These are phyloP conservation scores for Spheniscus humboldti DNA, from an alignment of 2,797 vertebrate species.

Conservation along the genomic window DNA sequence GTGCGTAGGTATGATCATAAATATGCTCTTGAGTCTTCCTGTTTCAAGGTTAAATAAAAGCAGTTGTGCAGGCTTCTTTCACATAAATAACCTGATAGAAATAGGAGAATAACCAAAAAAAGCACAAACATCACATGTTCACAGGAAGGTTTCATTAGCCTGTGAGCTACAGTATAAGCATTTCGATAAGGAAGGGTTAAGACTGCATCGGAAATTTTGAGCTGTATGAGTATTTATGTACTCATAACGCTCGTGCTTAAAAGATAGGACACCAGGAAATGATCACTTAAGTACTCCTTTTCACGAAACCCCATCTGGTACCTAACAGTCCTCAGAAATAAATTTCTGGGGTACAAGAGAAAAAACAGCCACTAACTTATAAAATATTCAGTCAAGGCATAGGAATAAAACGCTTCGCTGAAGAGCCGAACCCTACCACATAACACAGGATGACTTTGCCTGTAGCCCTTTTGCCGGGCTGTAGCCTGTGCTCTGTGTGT, in stretches of 20 bases:
- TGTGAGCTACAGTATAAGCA: neutral
- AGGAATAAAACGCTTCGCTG: neutral
- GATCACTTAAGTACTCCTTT: neutral
- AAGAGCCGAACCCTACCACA: neutral
- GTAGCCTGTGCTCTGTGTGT: neutral
- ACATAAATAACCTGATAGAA: neutral
- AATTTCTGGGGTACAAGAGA: neutral
- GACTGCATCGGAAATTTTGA: neutral
- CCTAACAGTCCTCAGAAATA: neutral
- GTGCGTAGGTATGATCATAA: neutral
- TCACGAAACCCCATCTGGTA: neutral
- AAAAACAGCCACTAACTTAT: neutral
- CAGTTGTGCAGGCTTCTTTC: neutral
- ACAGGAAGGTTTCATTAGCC: neutral
- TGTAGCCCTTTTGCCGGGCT: neutral
- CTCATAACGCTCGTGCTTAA: neutral
- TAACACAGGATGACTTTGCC: neutral
- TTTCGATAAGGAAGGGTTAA: neutral
- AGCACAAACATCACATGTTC: neutral
- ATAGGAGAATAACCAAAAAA: neutral
- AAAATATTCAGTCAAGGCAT: neutral
- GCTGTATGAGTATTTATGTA: neutral
- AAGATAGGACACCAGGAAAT: neutral
- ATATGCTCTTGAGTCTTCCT: neutral
- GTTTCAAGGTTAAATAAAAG: neutral